Base-by-base conservation (phyloP, 2,888 invertebrate species). In the Ormyrus nitidulus region DNA sequence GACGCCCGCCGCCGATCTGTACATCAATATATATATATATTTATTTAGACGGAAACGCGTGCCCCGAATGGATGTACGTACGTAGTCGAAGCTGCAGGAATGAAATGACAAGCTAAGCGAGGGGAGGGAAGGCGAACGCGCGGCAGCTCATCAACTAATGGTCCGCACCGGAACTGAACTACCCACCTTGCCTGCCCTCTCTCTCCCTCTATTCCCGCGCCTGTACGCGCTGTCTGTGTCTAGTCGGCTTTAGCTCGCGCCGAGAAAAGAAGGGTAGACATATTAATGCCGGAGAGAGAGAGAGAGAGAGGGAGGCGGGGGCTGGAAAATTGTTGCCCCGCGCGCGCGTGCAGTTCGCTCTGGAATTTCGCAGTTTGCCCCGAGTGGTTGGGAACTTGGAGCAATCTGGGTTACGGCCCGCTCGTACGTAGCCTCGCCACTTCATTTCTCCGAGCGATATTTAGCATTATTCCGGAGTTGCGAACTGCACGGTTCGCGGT, bases 111-210 rank as follows among this genome's bases (percentile, higher is more conserved):
- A 81, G 75, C 71, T 66, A 65, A 72, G 71, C 19, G 9, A 53
- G 51, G 34, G 61, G 10, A 44, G 19, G 49, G 51, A 10, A 11
- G 10, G 65, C 51, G 54, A 48, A 56, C 46, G 74, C 64, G 69
- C 11, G 87, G 85, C 84, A 88, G 87, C 89, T 90, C 90, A 90
- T 90, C 90, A 90, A 90, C 90, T 90, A 90, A 90, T 90, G 90
- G 90, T 87, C 89, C 89, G 88, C 86, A 89, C 88, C 89, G 88
- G 88, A 90, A 89, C 88, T 87, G 86, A 88, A 87, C 88, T 87
- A 84, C 83, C 84, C 83, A 72, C 85, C 51, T 19, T 61, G 79
- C 84, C 82, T 46, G 9, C 44, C 3, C 44, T 46, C n/a, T 46
- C n/a, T 53, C 13, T 49, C 34, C 7, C 8, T 64, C 8, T 54